A percentile compares a stretch with the other conserved stretches of the same genome.
phyloP scores from a whole-genome alignment of 2,113 vertebrate species.

The Xiphophorus couchianus region DNA sequence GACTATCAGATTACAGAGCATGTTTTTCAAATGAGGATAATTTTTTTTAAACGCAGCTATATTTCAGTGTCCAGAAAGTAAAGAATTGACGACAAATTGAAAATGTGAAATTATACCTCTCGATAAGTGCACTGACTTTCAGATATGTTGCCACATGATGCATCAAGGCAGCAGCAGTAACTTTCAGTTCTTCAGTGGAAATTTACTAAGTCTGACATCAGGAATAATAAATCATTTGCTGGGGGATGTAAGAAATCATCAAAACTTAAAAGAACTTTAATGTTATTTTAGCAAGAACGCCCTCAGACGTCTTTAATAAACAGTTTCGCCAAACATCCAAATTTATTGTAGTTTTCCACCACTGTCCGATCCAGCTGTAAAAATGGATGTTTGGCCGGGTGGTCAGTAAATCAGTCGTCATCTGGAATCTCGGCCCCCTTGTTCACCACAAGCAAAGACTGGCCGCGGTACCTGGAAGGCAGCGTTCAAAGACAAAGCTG shows the following conservation, averaged over 20 bases:
- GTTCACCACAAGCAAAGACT: slow-evolving; percentile 21
- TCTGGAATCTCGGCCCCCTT: slow-evolving; percentile 35
- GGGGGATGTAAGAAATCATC: too few relatives aligned
- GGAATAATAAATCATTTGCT: too few relatives aligned
- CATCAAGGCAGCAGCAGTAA: too few relatives aligned
- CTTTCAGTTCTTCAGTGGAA: too few relatives aligned
- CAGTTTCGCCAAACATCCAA: slow-evolving; percentile 16
- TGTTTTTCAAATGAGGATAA: too few relatives aligned
- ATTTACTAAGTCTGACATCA: too few relatives aligned
- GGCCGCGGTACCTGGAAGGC: slow-evolving; percentile 41
- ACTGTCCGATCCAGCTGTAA: slow-evolving; percentile 23
- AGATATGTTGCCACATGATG: too few relatives aligned
- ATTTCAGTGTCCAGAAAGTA: not conserved
- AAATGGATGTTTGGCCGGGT: slow-evolving; percentile 50
- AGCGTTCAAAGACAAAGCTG: slow-evolving; percentile 50
- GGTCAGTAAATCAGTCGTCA: slow-evolving; percentile 43
- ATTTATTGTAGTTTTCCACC: not conserved
- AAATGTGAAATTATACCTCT: too few relatives aligned
- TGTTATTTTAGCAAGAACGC: too few relatives aligned
- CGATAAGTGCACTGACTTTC: too few relatives aligned
- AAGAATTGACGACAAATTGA: not conserved
- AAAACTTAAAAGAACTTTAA: too few relatives aligned
- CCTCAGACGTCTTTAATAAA: slow-evolving; percentile 68
- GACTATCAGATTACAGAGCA: too few relatives aligned
- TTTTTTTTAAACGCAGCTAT: not conserved